Evolutionary conservation across 2,113 vertebrate genomes (phyloP).

Genomic region (Osmerus eperlanus): DNA sequence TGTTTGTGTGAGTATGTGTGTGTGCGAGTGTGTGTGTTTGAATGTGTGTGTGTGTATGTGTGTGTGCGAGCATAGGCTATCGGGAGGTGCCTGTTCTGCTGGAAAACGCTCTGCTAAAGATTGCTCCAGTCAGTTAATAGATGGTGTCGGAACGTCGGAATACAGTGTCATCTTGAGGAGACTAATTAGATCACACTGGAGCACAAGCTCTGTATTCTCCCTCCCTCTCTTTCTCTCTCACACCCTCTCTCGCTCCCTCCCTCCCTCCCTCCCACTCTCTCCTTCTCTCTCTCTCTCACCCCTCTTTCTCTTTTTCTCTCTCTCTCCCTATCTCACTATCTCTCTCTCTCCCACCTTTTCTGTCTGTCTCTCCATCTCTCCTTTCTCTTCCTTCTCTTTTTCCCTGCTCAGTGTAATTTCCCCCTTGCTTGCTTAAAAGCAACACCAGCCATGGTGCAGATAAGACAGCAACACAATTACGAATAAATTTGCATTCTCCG

Average conservation of each 20-base stretch:
- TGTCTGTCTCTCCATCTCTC: background rate
- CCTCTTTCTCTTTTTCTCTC: slow-evolving; percentile 8
- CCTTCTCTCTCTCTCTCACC: slow-evolving; percentile 17
- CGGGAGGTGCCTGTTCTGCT: slow-evolving; percentile 1
- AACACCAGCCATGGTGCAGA: slow-evolving; percentile 64
- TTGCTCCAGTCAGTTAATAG: slow-evolving; percentile 33
- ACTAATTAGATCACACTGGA: slow-evolving; percentile 40
- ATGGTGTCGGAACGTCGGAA: slow-evolving; percentile 24
- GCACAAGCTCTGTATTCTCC: slow-evolving; percentile 5
- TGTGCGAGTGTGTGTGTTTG: background rate
- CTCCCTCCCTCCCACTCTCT: background rate
- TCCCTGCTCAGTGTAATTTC: slow-evolving; percentile 48
- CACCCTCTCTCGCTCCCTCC: slow-evolving; percentile 1
- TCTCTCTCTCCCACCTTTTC: slow-evolving; percentile 7
- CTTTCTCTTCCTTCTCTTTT: slow-evolving; percentile 9
- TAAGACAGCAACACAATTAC: slow-evolving; percentile 73
- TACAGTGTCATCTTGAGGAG: slow-evolving; percentile 27
- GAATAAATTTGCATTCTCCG: slow-evolving; percentile 70
- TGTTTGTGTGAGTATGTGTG: slow-evolving; percentile 6
- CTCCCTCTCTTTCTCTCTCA: background rate
- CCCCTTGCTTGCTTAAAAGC: slow-evolving; percentile 55
- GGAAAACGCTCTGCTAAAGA: slow-evolving; percentile 6
- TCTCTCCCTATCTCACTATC: slow-evolving; percentile 19
- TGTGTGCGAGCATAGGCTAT: background rate
- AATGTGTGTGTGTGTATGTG: background rate